A percentile compares a stretch with the other conserved stretches of the same genome.
These are phyloP conservation scores for Pandemis cinnamomeana DNA, from an alignment of 2,888 invertebrate species.

Conservation along the genomic window DNA sequence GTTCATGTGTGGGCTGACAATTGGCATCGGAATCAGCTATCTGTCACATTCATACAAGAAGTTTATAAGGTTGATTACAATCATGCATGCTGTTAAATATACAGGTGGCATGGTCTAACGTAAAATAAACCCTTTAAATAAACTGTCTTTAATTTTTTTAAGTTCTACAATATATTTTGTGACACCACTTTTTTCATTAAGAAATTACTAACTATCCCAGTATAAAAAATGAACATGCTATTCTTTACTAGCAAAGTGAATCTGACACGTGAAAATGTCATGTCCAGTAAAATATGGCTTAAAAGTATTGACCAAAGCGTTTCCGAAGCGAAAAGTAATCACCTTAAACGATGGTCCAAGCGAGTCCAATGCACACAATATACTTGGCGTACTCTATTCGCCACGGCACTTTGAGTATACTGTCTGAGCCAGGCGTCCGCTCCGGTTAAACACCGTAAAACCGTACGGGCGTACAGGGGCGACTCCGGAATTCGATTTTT, in stretches of 20 bases:
- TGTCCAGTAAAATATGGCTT: neutral
- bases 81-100: too few relatives aligned
- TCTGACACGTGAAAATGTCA: neutral
- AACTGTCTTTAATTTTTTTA: too few relatives aligned
- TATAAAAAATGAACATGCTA: too few relatives aligned
- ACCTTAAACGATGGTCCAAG: neutral
- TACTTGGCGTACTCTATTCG: conserved; percentile 4
- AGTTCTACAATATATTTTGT: too few relatives aligned
- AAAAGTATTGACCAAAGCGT: conserved; percentile 1
- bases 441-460: neutral
- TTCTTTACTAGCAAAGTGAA: neutral
- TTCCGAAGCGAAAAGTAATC: neutral
- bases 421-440: neutral
- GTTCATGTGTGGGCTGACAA: too few relatives aligned
- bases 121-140: too few relatives aligned
- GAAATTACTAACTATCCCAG: too few relatives aligned
- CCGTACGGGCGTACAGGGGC: neutral
- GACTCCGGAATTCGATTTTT: neutral
- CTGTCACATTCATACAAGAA: too few relatives aligned
- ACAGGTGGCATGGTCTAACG: too few relatives aligned
- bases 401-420: neutral
- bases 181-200: too few relatives aligned
- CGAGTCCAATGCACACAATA: conserved; percentile 4
- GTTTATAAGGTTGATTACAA: too few relatives aligned
- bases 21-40: too few relatives aligned